Percentiles rank a stretch among this genome's conserved stretches.
These are phyloP conservation scores for Temnothorax longispinosus DNA, from an alignment of 1,140 invertebrate species.

Conservation along the genomic window DNA sequence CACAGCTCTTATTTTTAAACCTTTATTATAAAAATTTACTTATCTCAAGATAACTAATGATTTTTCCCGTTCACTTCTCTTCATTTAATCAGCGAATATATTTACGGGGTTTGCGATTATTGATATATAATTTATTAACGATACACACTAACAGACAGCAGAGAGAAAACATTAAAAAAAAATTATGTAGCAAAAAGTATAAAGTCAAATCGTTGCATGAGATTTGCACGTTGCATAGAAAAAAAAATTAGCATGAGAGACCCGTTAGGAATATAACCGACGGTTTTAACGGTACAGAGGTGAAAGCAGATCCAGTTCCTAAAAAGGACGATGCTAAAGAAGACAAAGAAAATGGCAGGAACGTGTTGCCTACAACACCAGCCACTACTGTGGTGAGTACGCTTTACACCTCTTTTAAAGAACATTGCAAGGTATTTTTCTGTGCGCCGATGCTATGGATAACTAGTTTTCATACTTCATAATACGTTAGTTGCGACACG, in stretches of 20 bases:
- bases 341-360: constrained; percentile 84
- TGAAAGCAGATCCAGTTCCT: constrained; percentile 82
- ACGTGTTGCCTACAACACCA: constrained; percentile 77
- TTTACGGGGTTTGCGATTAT: neutral
- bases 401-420: constrained; percentile 68
- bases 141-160: constrained; percentile 7
- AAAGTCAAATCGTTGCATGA: constrained; percentile 66
- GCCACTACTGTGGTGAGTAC: constrained; percentile 82
- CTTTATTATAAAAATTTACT: neutral
- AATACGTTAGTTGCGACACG: constrained; percentile 18
- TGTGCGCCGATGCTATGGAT: constrained; percentile 31
- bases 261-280: constrained; percentile 83
- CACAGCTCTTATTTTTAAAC: constrained; percentile 12
- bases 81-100: constrained; percentile 9
- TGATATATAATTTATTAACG: constrained; percentile 10
- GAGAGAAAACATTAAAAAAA: constrained; percentile 10
- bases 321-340: constrained; percentile 84
- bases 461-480: constrained; percentile 36
- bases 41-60: neutral
- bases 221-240: constrained; percentile 71
- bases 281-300: constrained; percentile 84
- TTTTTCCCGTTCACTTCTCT: neutral
- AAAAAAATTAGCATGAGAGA: constrained; percentile 75
- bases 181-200: constrained; percentile 15
- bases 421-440: constrained; percentile 64